Evolutionary conservation across 2,113 vertebrate species (phyloP).

Genomic region (Numida meleagris): DNA sequence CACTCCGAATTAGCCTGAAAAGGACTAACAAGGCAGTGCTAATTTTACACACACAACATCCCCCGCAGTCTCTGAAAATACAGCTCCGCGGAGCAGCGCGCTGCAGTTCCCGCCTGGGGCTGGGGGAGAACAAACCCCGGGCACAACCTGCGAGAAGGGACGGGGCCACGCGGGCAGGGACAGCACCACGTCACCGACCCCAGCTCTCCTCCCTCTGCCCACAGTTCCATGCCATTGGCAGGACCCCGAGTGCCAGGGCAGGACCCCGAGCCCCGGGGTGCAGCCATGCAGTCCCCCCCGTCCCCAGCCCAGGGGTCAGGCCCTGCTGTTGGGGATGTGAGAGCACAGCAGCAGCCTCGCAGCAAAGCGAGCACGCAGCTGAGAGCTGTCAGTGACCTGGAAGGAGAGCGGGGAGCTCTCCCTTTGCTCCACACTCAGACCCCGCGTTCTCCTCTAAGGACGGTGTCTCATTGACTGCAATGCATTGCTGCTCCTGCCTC

Average conservation of each 20-base stretch:
- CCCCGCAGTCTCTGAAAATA: slow-evolving; percentile 72
- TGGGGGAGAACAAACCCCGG: background rate
- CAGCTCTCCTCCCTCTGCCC: background rate
- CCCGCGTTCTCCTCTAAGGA: slow-evolving; percentile 67
- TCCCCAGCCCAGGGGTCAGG: background rate
- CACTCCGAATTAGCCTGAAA: slow-evolving; percentile 84
- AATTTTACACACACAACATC: slow-evolving; percentile 76
- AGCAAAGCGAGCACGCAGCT: background rate
- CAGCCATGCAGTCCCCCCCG: background rate
- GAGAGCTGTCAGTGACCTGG: background rate
- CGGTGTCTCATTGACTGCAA: slow-evolving; percentile 62
- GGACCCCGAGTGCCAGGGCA: background rate
- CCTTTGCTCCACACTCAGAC: slow-evolving; percentile 46
- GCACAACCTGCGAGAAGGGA: background rate
- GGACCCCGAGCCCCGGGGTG: background rate
- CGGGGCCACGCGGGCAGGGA: accelerated
- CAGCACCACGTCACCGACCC: background rate
- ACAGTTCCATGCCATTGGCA: background rate
- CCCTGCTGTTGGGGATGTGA: background rate
- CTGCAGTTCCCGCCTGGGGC: background rate
- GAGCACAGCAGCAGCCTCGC: background rate
- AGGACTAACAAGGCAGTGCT: slow-evolving; percentile 80
- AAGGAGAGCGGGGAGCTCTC: background rate
- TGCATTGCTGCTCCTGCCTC: slow-evolving; percentile 80
- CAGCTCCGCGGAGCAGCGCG: background rate